Percentiles rank a stretch among this genome's conserved stretches.
Evolutionary conservation across 2,888 invertebrate species (phyloP).

Genomic region (Glyphotaelius pellucidus): DNA sequence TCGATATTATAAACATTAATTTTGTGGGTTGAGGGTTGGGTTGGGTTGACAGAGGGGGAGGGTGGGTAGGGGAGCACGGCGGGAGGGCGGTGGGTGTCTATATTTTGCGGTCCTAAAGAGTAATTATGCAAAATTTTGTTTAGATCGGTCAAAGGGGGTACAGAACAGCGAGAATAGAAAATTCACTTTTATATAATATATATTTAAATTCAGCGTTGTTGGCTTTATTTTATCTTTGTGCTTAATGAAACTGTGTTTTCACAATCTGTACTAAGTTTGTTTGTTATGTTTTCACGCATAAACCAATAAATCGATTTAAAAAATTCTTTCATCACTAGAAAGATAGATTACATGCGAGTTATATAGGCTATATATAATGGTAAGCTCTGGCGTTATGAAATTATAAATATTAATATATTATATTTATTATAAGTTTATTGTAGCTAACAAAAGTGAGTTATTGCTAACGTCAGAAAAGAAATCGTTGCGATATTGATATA

Average conservation of each 20-base stretch:
- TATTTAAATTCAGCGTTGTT: neutral
- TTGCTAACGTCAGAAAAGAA: no score
- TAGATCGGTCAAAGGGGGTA: neutral
- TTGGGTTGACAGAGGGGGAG: neutral
- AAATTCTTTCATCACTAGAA: no score
- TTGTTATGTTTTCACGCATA: no score
- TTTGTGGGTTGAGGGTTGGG: neutral
- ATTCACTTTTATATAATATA: neutral
- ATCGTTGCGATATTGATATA: no score
- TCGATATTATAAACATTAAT: neutral
- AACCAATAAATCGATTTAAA: no score
- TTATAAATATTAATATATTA: no score
- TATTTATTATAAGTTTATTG: no score
- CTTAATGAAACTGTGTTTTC: neutral
- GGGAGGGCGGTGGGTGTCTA: neutral
- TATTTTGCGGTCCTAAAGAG: neutral
- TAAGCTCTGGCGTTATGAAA: no score
- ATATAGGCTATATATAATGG: no score
- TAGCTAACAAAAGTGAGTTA: no score
- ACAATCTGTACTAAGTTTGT: no score
- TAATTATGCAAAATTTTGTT: neutral
- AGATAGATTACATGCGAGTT: no score
- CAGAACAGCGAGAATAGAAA: neutral
- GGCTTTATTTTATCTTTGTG: neutral
- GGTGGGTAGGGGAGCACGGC: neutral